Evolutionary conservation across 53 echinoderm and acorn worm species (phyloP).

Genomic region (Crossaster papposus): DNA sequence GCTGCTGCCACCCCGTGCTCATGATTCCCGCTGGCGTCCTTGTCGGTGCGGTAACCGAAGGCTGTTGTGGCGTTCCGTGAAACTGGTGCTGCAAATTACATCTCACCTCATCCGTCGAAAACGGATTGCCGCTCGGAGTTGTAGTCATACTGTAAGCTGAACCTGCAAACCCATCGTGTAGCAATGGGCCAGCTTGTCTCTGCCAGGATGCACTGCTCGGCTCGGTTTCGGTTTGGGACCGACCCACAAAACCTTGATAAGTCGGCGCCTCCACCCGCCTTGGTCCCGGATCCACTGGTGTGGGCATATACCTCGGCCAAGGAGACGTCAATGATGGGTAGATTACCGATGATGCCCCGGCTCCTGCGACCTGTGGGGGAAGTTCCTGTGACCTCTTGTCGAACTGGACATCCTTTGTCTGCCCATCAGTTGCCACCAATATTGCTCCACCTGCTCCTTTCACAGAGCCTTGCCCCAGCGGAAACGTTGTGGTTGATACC

Average conservation of each 20-base stretch:
- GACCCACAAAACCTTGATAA: not conserved
- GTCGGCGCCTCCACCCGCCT: not conserved
- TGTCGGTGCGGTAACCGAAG: not conserved
- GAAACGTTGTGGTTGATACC: not conserved
- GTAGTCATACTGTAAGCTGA: not conserved
- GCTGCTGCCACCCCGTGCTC: not conserved
- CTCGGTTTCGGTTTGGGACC: not conserved
- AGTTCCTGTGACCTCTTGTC: not conserved
- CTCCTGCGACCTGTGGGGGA: not conserved
- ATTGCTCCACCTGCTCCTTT: not conserved
- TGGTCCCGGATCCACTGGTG: not conserved
- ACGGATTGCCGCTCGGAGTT: not conserved
- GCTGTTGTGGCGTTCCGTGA: not conserved
- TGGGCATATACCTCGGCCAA: not conserved
- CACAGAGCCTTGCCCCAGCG: not conserved
- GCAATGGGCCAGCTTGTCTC: not conserved
- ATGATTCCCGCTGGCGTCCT: not conserved
- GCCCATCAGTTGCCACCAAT: not conserved
- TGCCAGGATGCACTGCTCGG: conserved; percentile 2
- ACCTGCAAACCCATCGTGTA: not conserved
- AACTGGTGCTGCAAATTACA: conserved; percentile 2
- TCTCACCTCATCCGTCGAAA: not conserved
- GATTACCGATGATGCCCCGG: not conserved
- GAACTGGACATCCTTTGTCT: not conserved
- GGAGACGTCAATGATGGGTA: not conserved